Evolutionary conservation across 2,113 vertebrate species (phyloP).

Genomic region (Arizona elegans): DNA sequence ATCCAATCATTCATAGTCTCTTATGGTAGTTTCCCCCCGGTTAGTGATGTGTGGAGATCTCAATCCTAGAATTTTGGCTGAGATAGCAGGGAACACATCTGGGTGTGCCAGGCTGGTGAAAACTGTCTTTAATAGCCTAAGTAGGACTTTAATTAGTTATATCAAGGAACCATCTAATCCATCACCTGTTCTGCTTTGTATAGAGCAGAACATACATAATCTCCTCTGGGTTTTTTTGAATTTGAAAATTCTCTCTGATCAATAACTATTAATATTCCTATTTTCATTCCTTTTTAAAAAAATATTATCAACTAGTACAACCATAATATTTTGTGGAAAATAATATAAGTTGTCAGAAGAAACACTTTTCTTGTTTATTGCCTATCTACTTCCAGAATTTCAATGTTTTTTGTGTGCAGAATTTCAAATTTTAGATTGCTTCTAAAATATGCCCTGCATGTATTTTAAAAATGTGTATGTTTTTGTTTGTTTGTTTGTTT

Average conservation of each 20-base stretch:
- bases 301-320: background rate
- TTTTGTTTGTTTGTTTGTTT: background rate
- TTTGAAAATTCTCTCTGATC: background rate
- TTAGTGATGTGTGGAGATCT: no score
- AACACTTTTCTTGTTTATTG: background rate
- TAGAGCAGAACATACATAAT: background rate
- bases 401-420: background rate
- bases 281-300: background rate
- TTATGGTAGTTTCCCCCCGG: no score
- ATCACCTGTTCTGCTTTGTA: no score
- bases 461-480: background rate
- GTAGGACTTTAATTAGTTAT: no score
- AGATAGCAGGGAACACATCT: no score
- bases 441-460: background rate
- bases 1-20: no score
- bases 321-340: background rate
- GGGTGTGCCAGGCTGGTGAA: no score
- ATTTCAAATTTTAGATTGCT: background rate
- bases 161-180: no score
- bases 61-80: no score
- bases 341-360: background rate
- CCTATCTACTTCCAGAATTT: background rate
- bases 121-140: no score
- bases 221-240: background rate
- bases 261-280: background rate